Base-by-base conservation (phyloP, 1,140 invertebrate genomes). In the Plectrocnemia conspersa region DNA sequence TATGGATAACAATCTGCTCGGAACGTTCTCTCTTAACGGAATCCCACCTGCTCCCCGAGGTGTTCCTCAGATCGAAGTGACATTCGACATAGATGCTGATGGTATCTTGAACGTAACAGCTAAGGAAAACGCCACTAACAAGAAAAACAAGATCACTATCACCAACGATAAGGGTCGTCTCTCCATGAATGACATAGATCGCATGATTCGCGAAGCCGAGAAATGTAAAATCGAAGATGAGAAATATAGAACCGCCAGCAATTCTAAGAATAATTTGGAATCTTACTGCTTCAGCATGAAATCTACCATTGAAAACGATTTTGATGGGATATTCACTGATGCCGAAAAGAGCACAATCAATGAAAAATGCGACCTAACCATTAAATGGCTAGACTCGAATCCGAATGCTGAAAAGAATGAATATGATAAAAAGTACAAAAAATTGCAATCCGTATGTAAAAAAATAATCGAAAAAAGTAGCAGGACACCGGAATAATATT, bases 211-310 rank as follows among this genome's bases (percentile, higher is more conserved):
- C 54, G 95, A 98, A 62, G 94, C 94, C 13, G 93, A 97, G 71
- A 93, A 91, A 67, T 98, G 92, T 80, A 85, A 89, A 63, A 85
- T 76, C 53, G 91, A 94, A 65, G 95, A 98, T 73, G 84, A 95
- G 59, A 89, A 89, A 63, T 91, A 96, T 68, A 90, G 88, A 72
- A 86, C 86, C 58, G 86, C 85, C 19, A 92, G 96, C 63, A 69
- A 83, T 33, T 84, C 92, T 46, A 95, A 96, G 80, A 97, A 97
- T 67, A 80, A 79, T n/a, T 77, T 97, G 1, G 95, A 98, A 69
- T 92, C 90, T 33, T 98, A 97, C 73, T 93, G 91, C 74, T 98
- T 96, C 81, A 93, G 93, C 80, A 94, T 97, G 85, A 96, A 96
- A 79, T 89, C 88, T 44, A 95, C 93, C 15, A 85, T 88, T 66